phyloP scores from a whole-genome alignment of 2,797 vertebrate genomes.

The Allobates femoralis region DNA sequence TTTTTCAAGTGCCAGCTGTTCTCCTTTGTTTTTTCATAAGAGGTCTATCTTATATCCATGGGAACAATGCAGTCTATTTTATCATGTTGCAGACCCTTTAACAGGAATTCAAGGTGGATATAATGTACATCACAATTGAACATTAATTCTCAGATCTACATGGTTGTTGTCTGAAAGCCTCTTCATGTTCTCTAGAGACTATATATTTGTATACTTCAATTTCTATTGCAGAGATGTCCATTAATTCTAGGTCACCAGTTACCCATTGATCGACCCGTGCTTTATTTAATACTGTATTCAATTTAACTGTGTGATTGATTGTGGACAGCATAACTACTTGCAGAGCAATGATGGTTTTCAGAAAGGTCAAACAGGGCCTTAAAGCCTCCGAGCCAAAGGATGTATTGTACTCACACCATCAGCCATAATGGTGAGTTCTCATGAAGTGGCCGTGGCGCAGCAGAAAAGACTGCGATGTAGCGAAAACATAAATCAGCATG shows the following conservation, averaged over 20 bases:
- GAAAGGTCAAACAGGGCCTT: not conserved
- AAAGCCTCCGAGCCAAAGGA: not conserved
- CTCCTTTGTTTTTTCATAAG: no score
- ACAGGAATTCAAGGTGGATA: not conserved
- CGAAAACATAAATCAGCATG: no score
- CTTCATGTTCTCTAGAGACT: not conserved
- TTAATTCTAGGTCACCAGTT: conserved; percentile 54
- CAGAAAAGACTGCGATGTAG: no score
- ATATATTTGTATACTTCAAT: conserved; percentile 6
- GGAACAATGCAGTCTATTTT: not conserved
- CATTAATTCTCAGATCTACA: not conserved
- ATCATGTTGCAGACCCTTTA: not conserved
- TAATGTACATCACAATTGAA: not conserved
- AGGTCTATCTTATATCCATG: no score
- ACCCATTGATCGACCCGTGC: not conserved
- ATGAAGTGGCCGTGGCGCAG: no score
- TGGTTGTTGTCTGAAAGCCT: not conserved
- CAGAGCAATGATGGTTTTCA: not conserved
- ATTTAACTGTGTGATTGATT: conserved; percentile 31
- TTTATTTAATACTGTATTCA: conserved; percentile 36
- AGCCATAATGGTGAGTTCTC: no score
- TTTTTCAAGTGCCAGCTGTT: no score
- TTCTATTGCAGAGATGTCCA: conserved; percentile 13
- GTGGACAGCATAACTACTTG: not conserved
- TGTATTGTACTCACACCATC: not conserved